Evolutionary conservation across 2,113 vertebrate species (phyloP), one percentile per base, ranked within the genome.

Genomic region (Protomyctophum bolini): DNA sequence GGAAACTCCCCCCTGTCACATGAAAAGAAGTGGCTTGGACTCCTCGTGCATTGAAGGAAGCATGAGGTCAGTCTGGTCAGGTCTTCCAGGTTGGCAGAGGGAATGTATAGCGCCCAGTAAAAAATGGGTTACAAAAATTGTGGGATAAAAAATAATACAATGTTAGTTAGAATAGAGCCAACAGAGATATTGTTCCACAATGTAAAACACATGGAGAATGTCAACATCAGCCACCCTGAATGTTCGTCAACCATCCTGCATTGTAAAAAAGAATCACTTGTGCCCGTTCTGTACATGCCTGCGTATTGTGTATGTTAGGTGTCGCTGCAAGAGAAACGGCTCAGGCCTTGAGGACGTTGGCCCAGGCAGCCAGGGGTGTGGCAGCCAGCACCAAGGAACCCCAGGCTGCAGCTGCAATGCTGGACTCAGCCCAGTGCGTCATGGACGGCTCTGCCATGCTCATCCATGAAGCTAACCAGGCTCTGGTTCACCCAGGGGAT

Each of bases 361-460:
- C 97, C 63, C 96, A 98, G 84, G 95, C 98, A 6, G 98, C 97
- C 48, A 93, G 97, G 29, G 98, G 97, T 1, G 98, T 99, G 29
- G 96, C 98, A 3, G 97, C 98, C 0, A 97, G 96, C 2, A 98
- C 96, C 1, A 93, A 79, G 0, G 96, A 98, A 86, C 96, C 96
- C 0, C 86, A 93, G 51, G 94, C 96, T 11, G 91, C 95, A 0
- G 96, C 93, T 0, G 97, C 96, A 0, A 98, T 99, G 97, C 66
- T 99, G 77, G 98, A 99, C 63, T 98, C 97, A 0, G 97, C 97
- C 14, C 91, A 96, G 64, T 97, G 96, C 3, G 98, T 99, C 66
- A 99, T 99, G 97, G 97, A 99, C 76, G 97, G 97, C 67, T 99
- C 98, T 0, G 95, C 96, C 29, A 94, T 98, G 93, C 94, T 99